These are phyloP conservation scores for Ahaetulla prasina DNA, from an alignment of 2,113 vertebrate species.

Conservation along the genomic window DNA sequence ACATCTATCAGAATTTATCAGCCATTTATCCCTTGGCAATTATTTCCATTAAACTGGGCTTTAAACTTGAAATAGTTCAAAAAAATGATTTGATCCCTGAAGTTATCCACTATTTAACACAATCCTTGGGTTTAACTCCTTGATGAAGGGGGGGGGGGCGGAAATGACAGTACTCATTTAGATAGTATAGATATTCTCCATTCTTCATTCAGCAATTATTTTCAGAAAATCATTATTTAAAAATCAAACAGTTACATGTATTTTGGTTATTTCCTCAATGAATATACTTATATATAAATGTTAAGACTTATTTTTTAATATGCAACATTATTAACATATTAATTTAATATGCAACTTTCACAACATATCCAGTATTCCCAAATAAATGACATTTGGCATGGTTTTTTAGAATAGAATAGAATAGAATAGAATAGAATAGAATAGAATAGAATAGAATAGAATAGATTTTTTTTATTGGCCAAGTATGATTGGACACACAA, in stretches of 20 bases:
- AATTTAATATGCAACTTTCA: not conserved
- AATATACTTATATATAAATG: not conserved
- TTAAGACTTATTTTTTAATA: not conserved
- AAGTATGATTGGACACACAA: too few species aligned
- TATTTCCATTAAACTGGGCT: not conserved
- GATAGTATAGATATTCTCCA: not conserved
- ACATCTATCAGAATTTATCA: not conserved
- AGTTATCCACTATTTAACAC: not conserved
- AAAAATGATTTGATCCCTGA: not conserved
- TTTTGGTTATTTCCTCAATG: not conserved
- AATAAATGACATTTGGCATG: not conserved
- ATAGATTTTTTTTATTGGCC: too few species aligned
- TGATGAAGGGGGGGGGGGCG: not conserved
- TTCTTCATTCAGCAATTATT: conserved; percentile 30
- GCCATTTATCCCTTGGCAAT: not conserved
- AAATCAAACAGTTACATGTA: not conserved
- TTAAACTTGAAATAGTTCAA: not conserved
- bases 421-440: too few species aligned
- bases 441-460: too few species aligned
- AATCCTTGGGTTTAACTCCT: not conserved
- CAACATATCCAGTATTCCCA: not conserved
- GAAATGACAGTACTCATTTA: not conserved
- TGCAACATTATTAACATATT: not conserved
- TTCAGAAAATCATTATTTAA: not conserved
- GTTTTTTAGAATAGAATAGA: too few species aligned